A percentile compares a stretch with the other conserved stretches of the same genome.
Conservation (phyloP, 2,888 invertebrate species). For the Campopleginae sp. region DNA sequence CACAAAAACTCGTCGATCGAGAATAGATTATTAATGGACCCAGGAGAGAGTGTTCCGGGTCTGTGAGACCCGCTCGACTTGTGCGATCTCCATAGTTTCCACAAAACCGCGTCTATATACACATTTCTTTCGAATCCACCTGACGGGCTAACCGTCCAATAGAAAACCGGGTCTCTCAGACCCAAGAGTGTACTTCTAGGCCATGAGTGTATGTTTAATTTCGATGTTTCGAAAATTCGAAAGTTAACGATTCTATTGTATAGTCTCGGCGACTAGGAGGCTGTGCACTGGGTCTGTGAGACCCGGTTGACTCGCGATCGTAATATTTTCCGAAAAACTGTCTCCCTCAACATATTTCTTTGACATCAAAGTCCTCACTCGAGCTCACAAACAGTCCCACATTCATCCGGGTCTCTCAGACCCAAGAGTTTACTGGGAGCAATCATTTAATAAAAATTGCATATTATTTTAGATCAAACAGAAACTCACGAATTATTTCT, state of each 20-base stretch:
- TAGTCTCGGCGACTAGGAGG: neutral
- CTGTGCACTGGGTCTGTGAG: neutral
- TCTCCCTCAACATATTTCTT: neutral
- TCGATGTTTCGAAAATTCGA: neutral
- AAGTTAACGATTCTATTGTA: no score
- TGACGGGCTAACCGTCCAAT: no score
- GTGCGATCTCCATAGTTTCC: neutral
- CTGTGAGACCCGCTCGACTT: neutral
- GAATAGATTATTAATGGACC: neutral
- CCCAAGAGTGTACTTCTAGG: no score
- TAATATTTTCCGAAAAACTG: neutral
- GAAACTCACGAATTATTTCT: slow-evolving; percentile 78
- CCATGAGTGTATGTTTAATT: no score
- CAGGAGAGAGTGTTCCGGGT: neutral
- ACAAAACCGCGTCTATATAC: neutral
- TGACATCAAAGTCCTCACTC: neutral
- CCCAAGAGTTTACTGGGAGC: neutral
- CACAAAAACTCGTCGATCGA: no score
- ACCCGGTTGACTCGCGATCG: neutral
- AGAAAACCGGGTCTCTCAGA: no score
- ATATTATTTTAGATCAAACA: neutral
- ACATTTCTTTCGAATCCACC: slow-evolving; percentile 44
- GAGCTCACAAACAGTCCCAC: neutral
- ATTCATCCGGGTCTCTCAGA: neutral
- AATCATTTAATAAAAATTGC: neutral